Evolutionary conservation across 2,888 invertebrate genomes (phyloP).

Genomic region (Brachyptera risi): DNA sequence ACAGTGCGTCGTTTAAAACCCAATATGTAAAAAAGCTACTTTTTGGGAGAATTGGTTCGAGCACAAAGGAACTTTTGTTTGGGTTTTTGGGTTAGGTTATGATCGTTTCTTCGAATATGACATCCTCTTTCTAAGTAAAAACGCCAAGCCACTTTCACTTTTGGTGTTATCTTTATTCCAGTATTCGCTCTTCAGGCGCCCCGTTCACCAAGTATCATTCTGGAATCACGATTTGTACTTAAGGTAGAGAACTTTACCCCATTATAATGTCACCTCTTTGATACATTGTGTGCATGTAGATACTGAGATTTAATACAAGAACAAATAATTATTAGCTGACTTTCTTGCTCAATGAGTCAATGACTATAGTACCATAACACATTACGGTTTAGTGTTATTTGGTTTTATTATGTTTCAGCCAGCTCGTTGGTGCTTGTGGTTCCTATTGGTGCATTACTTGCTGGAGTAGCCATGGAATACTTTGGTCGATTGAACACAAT

Average conservation of each 20-base stretch:
- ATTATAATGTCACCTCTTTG: neutral
- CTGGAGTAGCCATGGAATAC: slow-evolving; percentile 54
- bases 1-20: too few relatives aligned
- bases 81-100: too few relatives aligned
- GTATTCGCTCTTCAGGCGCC: too few relatives aligned
- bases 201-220: too few relatives aligned
- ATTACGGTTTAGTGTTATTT: neutral
- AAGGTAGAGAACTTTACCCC: neutral
- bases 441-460: slow-evolving; percentile 51
- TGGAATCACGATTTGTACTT: too few relatives aligned
- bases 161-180: too few relatives aligned
- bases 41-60: too few relatives aligned
- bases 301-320: neutral
- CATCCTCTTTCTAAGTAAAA: too few relatives aligned
- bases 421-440: slow-evolving; percentile 54
- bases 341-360: neutral
- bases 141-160: too few relatives aligned
- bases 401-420: slow-evolving; percentile 44
- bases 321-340: neutral
- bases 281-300: neutral
- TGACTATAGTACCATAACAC: neutral
- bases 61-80: too few relatives aligned
- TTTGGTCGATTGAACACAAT: slow-evolving; percentile 54
- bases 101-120: too few relatives aligned
- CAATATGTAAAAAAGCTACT: too few relatives aligned